Percentiles rank a stretch among this genome's conserved stretches.
These are phyloP conservation scores for Mustela nigripes DNA, from an alignment of 2,113 vertebrate species.

Conservation along the genomic window DNA sequence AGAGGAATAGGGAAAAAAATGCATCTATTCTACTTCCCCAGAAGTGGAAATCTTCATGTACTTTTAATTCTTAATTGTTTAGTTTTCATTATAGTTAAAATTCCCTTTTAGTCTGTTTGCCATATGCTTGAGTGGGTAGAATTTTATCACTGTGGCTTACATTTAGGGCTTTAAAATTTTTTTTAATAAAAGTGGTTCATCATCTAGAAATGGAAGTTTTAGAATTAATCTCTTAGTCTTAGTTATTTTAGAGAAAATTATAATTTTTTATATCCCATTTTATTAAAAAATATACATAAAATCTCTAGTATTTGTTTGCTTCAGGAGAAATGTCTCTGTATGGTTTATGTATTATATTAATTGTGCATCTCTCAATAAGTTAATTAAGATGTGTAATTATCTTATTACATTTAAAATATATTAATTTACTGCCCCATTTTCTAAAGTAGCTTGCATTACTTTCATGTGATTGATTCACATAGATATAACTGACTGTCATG, in stretches of 20 bases:
- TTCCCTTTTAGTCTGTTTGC: not conserved
- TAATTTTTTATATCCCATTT: slow-evolving; percentile 45
- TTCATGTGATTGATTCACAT: not conserved
- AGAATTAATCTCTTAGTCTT: slow-evolving; percentile 51
- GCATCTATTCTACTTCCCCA: not conserved
- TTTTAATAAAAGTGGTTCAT: not conserved
- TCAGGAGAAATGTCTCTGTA: not conserved
- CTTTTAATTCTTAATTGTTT: slow-evolving; percentile 40
- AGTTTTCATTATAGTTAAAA: slow-evolving; percentile 47
- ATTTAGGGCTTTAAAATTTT: not conserved
- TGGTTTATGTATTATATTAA: slow-evolving; percentile 54
- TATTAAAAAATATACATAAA: slow-evolving; percentile 52
- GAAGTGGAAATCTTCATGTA: not conserved
- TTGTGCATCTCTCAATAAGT: not conserved
- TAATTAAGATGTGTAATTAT: not conserved
- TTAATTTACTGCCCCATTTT: slow-evolving; percentile 31
- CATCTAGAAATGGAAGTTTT: slow-evolving; percentile 27
- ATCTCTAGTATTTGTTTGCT: slow-evolving; percentile 48
- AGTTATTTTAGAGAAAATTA: slow-evolving; percentile 43
- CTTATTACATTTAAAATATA: slow-evolving; percentile 12
- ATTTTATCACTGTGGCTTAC: slow-evolving; percentile 20
- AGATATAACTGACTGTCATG: not conserved
- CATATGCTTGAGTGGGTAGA: not conserved
- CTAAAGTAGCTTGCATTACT: slow-evolving; percentile 19
- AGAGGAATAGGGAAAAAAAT: not conserved